These are phyloP conservation scores for Erebia palarica DNA, from an alignment of 2,888 invertebrate species.

Conservation along the genomic window DNA sequence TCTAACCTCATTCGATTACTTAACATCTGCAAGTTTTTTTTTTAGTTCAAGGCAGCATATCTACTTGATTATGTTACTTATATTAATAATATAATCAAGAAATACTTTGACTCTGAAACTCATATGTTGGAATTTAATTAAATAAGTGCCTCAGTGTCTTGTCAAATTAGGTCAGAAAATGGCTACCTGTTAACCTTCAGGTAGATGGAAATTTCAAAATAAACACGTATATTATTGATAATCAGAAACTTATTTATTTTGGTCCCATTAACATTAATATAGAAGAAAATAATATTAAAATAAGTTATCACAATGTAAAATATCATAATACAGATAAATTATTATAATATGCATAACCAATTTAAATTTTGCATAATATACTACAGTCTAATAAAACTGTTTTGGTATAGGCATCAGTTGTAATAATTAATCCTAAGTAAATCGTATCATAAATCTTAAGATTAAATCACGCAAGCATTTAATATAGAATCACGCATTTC, in stretches of 20 bases:
- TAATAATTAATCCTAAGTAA: too few relatives aligned
- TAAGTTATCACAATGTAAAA: slow-evolving; percentile 41
- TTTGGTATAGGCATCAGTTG: too few relatives aligned
- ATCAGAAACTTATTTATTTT: slow-evolving; percentile 39
- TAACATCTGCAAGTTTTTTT: slow-evolving; percentile 40
- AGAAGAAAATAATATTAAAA: slow-evolving; percentile 28
- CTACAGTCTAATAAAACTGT: too few relatives aligned
- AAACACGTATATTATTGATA: slow-evolving; percentile 7
- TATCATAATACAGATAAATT: slow-evolving; percentile 17
- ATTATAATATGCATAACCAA: too few relatives aligned
- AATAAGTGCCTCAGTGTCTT: not conserved
- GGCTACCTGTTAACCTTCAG: not conserved
- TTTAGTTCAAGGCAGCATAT: slow-evolving; percentile 42
- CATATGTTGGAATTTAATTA: not conserved
- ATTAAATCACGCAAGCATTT: too few relatives aligned
- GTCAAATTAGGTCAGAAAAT: not conserved
- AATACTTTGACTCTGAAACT: not conserved
- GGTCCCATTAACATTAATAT: slow-evolving; percentile 38
- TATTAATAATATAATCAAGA: not conserved
- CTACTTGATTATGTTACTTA: not conserved
- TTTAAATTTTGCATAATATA: too few relatives aligned
- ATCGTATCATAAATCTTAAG: too few relatives aligned
- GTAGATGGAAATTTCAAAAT: not conserved
- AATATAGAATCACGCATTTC: too few relatives aligned
- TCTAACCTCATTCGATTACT: slow-evolving; percentile 40